phyloP scores from a whole-genome alignment of 2,797 vertebrate species.

The Euphonia xanthogaster region DNA sequence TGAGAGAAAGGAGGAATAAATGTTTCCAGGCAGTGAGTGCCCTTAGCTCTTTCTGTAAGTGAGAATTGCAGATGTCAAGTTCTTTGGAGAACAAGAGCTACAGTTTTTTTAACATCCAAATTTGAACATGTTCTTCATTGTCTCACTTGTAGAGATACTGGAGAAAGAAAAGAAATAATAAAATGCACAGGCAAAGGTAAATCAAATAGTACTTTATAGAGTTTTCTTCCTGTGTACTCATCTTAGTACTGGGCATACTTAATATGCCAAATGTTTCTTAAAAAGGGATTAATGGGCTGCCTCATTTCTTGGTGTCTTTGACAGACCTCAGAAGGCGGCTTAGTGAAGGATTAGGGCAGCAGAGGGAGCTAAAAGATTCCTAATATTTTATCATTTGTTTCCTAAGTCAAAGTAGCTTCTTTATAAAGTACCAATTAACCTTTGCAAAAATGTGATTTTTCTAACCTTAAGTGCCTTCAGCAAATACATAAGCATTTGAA shows the following conservation, averaged over 20 bases:
- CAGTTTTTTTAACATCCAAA: neutral
- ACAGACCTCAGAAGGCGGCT: neutral
- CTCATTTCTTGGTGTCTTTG: neutral
- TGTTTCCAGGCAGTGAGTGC: neutral
- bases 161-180: neutral
- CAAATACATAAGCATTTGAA: neutral
- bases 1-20: neutral
- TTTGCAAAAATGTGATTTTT: constrained; percentile 10
- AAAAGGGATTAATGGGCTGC: neutral
- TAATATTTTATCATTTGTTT: constrained; percentile 46
- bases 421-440: constrained; percentile 9
- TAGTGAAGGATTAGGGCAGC: constrained; percentile 49
- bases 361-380: constrained; percentile 70
- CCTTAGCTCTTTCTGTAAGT: neutral
- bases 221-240: neutral
- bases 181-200: neutral
- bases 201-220: neutral
- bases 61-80: neutral
- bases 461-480: neutral
- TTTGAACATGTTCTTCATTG: neutral
- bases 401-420: neutral
- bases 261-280: neutral
- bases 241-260: neutral
- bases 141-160: neutral
- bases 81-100: neutral